A percentile compares a stretch with the other conserved stretches of the same genome.
Conservation (phyloP, 2,888 invertebrate species). For the Dromius quadrimaculatus region DNA sequence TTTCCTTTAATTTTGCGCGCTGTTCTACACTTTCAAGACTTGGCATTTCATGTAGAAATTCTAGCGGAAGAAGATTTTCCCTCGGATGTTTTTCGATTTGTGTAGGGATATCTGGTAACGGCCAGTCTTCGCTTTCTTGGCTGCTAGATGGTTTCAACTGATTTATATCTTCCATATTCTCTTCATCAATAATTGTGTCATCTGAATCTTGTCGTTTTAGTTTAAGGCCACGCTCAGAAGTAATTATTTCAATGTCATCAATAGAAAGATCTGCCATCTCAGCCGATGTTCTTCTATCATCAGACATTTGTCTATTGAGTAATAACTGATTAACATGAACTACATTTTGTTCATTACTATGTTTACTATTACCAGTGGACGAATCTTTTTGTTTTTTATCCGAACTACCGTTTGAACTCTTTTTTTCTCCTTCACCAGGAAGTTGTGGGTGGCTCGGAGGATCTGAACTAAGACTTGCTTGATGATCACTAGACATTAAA, state of each 20-base stretch:
- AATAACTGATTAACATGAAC: conserved; percentile 62
- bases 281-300: conserved; percentile 84
- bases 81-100: conserved; percentile 61
- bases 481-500: conserved; percentile 85
- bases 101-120: conserved; percentile 77
- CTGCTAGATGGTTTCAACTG: conserved; percentile 68
- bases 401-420: conserved; percentile 58
- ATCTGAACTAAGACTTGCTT: conserved; percentile 87
- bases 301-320: conserved; percentile 74
- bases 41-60: conserved; percentile 65
- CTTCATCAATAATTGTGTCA: conserved; percentile 67
- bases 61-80: conserved; percentile 53
- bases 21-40: conserved; percentile 66
- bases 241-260: conserved; percentile 70
- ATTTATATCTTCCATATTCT: conserved; percentile 62
- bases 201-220: conserved; percentile 65
- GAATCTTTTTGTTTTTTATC: conserved; percentile 49
- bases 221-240: conserved; percentile 65
- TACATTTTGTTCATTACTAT: conserved; percentile 59
- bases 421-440: conserved; percentile 68
- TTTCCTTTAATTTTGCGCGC: conserved; percentile 64
- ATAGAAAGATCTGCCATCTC: conserved; percentile 89
- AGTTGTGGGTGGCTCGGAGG: conserved; percentile 81
- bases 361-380: conserved; percentile 53
- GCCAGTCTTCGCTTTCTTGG: conserved; percentile 83